Percentiles rank a stretch among this genome's conserved stretches.
These are phyloP conservation scores for Sphenodon punctatus DNA, from an alignment of 2,797 vertebrate genomes.

Conservation along the genomic window DNA sequence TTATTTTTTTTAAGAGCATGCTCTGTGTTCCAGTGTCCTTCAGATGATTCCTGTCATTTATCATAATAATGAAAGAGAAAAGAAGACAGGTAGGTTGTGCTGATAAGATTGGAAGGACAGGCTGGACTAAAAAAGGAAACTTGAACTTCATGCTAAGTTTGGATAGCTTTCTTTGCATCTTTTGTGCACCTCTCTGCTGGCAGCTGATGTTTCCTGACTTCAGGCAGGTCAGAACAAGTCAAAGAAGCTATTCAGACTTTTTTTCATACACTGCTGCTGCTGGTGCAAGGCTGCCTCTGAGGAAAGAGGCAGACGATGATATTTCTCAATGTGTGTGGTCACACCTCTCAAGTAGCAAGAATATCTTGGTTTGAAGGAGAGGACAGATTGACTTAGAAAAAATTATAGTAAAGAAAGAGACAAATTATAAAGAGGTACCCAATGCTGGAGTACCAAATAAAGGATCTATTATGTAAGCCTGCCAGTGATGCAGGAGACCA, in stretches of 20 bases:
- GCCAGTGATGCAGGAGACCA: background rate
- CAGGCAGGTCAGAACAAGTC: background rate
- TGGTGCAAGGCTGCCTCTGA: fast-evolving
- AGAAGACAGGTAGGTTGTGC: background rate
- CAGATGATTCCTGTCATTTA: background rate
- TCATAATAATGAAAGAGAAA: background rate
- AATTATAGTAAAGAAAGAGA: fast-evolving
- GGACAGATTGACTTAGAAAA: background rate
- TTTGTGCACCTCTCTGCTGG: background rate
- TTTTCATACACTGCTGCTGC: too few species aligned
- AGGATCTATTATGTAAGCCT: background rate
- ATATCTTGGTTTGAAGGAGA: background rate
- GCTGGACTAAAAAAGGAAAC: background rate
- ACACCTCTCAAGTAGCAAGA: background rate
- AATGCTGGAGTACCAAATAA: background rate
- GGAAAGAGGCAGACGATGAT: background rate
- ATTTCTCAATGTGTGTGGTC: background rate
- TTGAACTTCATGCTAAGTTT: background rate
- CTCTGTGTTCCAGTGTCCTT: background rate
- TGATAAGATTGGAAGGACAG: fast-evolving
- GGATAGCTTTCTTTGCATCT: background rate
- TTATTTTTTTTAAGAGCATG: background rate
- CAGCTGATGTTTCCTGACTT: background rate
- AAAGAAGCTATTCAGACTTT: background rate
- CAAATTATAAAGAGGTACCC: fast-evolving